These are phyloP conservation scores for Myotis daubentonii DNA, from an alignment of 2,797 vertebrate species.

Conservation along the genomic window DNA sequence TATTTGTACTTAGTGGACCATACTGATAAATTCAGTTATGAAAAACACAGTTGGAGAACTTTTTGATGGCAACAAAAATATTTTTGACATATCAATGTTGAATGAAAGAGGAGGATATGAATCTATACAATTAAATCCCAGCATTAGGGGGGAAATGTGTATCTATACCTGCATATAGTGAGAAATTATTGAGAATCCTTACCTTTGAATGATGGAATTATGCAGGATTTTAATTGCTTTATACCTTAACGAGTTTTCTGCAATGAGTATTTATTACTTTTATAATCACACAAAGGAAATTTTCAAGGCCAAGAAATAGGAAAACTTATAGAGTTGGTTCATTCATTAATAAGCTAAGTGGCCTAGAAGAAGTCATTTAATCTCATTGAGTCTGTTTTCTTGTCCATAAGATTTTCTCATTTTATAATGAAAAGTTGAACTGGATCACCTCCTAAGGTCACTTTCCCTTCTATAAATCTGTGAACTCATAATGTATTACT, in stretches of 20 bases:
- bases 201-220: not conserved
- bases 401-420: not conserved
- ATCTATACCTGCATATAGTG: not conserved
- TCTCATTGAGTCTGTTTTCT: slow-evolving; percentile 7
- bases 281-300: slow-evolving; percentile 5
- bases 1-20: not conserved
- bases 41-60: slow-evolving; percentile 7
- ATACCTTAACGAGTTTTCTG: not conserved
- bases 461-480: not conserved
- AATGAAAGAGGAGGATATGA: not conserved
- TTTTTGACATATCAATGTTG: not conserved
- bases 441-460: not conserved
- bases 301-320: slow-evolving; percentile 28
- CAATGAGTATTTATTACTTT: not conserved
- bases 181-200: not conserved
- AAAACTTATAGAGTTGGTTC: not conserved
- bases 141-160: not conserved
- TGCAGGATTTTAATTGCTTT: slow-evolving; percentile 33
- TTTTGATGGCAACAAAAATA: not conserved
- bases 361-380: not conserved
- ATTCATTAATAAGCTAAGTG: slow-evolving; percentile 6
- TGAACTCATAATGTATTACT: not conserved
- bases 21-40: not conserved
- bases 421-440: slow-evolving; percentile 9
- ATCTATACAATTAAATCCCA: not conserved